Base-by-base conservation (phyloP, 2,888 invertebrate species). In the Drosophila barbarae region DNA sequence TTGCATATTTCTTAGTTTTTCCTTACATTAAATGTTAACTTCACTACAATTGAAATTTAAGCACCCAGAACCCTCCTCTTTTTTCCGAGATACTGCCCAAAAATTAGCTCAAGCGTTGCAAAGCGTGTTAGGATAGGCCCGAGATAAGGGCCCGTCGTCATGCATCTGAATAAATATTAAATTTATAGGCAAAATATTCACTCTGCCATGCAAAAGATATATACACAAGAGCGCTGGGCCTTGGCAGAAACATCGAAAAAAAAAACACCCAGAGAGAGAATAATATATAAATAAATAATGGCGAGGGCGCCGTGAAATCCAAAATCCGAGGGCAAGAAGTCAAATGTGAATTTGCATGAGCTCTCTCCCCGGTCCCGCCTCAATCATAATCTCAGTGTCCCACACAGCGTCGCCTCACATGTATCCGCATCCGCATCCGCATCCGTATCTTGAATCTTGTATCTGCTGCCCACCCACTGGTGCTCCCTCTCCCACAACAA, bases 171-270 rank as follows among this genome's bases (percentile, higher is more conserved):
- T 70, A 71, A 69, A 73, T 77, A 79, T 73, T 73, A 66, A 77
- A 79, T 82, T 82, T 72, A 82, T 79, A 69, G 72, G 64, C 69
- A 53, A 72, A 79, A 81, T 76, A 80, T 78, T 76, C 80, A 75
- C 63, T 77, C 58, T 71, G 76, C 76, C 71, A 76, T 74, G 52
- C 55, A 57, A 67, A 58, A 69, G 68, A 76, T 74, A 76, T 72
- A 72, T 46, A 18, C 44, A 30, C 66, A 46, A 55, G 60, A 18
- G 44, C 41, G 57, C 28, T 36, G 47, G 47, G 32, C 42, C 47
- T n/a, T 10, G 35, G 21, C n/a, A 15, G 42, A 60, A 69, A 44
- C 21, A 5, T n/a, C 30, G 10, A 50, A 46, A 63, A 9, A 9
- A 28, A 18, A 13, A 5, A 10, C 28, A n/a, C n/a, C n/a, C 9